Evolutionary conservation across 2,797 vertebrate species (phyloP).

Genomic region (Garrulus glandarius): DNA sequence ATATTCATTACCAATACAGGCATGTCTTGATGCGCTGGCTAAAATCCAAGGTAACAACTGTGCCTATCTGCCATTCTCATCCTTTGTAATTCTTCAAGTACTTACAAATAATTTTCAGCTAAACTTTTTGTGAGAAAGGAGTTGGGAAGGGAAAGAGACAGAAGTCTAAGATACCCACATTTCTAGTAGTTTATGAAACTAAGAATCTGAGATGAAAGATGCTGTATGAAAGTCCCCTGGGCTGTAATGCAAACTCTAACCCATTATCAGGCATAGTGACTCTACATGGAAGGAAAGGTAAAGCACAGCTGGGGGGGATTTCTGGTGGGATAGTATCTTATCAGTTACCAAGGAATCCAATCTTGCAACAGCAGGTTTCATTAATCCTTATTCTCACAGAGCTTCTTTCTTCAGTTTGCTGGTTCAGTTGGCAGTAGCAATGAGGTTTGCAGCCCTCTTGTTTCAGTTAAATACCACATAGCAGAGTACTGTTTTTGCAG

Average conservation of each 20-base stretch:
- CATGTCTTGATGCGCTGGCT: background rate
- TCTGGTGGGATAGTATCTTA: background rate
- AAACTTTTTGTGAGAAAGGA: background rate
- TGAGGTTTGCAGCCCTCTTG: background rate
- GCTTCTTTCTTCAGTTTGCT: background rate
- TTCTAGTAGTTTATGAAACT: background rate
- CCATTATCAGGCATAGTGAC: background rate
- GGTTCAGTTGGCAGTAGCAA: background rate
- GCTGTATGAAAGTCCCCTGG: background rate
- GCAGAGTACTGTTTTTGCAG: background rate
- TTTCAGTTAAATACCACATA: background rate
- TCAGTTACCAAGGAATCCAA: background rate
- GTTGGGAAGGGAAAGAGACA: background rate
- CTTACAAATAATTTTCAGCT: background rate
- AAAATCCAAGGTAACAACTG: background rate
- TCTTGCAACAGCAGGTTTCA: background rate
- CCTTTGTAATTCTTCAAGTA: background rate
- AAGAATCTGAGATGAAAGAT: background rate
- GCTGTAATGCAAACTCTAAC: background rate
- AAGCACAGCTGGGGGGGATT: background rate
- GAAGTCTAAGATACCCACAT: background rate
- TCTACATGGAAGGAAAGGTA: background rate
- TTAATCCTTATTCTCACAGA: background rate
- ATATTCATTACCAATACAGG: background rate
- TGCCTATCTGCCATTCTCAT: background rate